phyloP scores from a whole-genome alignment of 2,797 vertebrate species.

The Ceryle rudis region DNA sequence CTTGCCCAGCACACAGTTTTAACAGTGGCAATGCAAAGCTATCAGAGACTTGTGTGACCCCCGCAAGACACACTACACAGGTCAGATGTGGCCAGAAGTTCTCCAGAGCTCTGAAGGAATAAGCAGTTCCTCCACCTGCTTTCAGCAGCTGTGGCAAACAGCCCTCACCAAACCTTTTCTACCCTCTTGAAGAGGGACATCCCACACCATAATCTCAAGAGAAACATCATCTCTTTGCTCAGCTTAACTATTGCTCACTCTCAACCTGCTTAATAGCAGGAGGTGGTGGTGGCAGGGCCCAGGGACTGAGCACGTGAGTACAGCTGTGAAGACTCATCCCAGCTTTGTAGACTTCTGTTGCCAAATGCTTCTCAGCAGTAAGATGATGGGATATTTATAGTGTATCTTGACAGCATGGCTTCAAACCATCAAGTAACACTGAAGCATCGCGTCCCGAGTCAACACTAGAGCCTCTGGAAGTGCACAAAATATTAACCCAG shows the following conservation, averaged over 20 bases:
- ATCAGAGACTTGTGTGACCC: background rate
- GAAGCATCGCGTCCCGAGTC: conserved; percentile 11
- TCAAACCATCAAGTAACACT: conserved; percentile 38
- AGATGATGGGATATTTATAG: conserved; percentile 44
- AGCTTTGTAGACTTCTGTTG: background rate
- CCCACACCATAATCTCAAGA: background rate
- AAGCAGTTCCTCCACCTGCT: background rate
- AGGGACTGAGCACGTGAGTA: background rate
- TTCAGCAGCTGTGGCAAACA: background rate
- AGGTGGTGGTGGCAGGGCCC: background rate
- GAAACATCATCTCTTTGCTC: background rate
- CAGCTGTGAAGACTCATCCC: background rate
- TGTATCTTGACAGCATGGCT: conserved; percentile 19
- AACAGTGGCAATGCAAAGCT: background rate
- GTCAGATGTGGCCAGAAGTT: background rate
- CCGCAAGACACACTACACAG: background rate
- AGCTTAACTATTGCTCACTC: background rate
- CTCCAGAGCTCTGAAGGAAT: background rate
- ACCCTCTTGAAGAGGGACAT: rapidly evolving
- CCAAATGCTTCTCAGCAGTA: conserved; percentile 9
- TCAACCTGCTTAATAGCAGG: background rate
- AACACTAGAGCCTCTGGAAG: background rate
- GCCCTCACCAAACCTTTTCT: background rate
- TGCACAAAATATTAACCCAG: background rate
- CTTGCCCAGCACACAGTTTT: background rate